Evolutionary conservation across 2,888 invertebrate species (phyloP).

Genomic region (Drosophila falleni): DNA sequence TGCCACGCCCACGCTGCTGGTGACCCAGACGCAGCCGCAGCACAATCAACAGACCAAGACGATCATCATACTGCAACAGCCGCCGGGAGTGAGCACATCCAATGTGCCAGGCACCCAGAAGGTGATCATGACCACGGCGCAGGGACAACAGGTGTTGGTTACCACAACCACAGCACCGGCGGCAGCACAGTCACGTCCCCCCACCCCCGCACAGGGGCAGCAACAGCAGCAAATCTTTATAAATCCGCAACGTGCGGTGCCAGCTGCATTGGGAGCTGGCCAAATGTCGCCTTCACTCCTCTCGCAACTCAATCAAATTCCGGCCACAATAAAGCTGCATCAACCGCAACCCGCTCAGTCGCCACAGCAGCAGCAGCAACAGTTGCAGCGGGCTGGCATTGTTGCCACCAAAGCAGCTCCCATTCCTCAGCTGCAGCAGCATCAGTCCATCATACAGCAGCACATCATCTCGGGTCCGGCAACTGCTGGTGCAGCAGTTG

Average conservation of each 20-base stretch:
- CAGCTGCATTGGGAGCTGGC: slow-evolving; percentile 87
- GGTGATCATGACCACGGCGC: slow-evolving; percentile 88
- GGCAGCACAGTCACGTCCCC: slow-evolving; percentile 52
- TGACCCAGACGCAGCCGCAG: slow-evolving; percentile 89
- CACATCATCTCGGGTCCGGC: slow-evolving; percentile 82
- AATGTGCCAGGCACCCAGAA: slow-evolving; percentile 85
- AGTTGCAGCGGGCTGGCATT: slow-evolving; percentile 46
- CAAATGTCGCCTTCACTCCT: slow-evolving; percentile 84
- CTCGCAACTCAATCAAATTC: slow-evolving; percentile 84
- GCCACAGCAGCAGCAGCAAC: slow-evolving; percentile 52
- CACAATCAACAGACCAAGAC: slow-evolving; percentile 90
- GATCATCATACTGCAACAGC: slow-evolving; percentile 90
- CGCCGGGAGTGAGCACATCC: slow-evolving; percentile 73
- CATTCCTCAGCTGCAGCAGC: slow-evolving; percentile 87
- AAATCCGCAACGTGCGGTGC: slow-evolving; percentile 66
- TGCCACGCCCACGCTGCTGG: slow-evolving; percentile 87
- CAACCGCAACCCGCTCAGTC: slow-evolving; percentile 74
- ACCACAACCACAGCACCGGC: slow-evolving; percentile 83
- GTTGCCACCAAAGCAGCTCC: slow-evolving; percentile 75
- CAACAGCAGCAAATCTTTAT: slow-evolving; percentile 58
- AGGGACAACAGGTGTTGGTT: slow-evolving; percentile 89
- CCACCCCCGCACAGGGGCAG: slow-evolving; percentile 22
- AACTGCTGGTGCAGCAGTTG: background rate
- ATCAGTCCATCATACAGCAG: slow-evolving; percentile 84
- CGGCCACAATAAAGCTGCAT: slow-evolving; percentile 86